phyloP scores from a whole-genome alignment of 2,797 vertebrate genomes.

The Chromis chromis region DNA sequence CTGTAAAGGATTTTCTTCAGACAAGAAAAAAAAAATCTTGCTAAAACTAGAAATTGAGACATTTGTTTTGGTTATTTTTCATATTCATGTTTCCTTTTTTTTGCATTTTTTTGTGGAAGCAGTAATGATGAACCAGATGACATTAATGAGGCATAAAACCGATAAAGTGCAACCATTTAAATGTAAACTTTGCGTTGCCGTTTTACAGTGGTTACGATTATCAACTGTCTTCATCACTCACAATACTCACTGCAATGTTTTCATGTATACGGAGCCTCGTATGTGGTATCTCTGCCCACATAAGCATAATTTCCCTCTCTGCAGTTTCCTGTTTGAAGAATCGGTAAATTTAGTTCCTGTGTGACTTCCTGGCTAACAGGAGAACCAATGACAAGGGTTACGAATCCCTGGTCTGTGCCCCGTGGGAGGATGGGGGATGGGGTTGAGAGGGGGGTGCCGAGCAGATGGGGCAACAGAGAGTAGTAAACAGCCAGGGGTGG shows the following conservation, averaged over 20 bases:
- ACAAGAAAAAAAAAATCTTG: no score
- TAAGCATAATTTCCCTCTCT: conserved; percentile 23
- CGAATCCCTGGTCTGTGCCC: conserved; percentile 23
- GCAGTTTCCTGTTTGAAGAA: conserved; percentile 56
- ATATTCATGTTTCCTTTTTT: background rate
- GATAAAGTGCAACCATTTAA: background rate
- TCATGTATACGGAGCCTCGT: background rate
- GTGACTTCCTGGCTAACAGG: conserved; percentile 50
- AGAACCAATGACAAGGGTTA: conserved; percentile 8
- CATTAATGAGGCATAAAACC: background rate
- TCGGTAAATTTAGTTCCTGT: conserved; percentile 55
- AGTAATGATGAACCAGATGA: background rate
- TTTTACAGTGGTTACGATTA: background rate
- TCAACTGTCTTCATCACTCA: background rate
- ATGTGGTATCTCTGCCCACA: background rate
- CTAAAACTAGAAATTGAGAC: background rate
- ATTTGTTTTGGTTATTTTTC: background rate
- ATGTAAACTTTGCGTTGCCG: background rate
- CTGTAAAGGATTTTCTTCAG: background rate
- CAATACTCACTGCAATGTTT: conserved; percentile 12
- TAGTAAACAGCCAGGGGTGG: conserved; percentile 15
- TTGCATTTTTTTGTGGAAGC: background rate
- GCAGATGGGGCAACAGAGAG: conserved; percentile 43
- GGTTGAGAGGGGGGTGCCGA: background rate
- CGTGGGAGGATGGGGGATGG: background rate